These are phyloP conservation scores for Lepidocolaptes lacrymiger DNA, from an alignment of 2,797 vertebrate species.

Conservation along the genomic window DNA sequence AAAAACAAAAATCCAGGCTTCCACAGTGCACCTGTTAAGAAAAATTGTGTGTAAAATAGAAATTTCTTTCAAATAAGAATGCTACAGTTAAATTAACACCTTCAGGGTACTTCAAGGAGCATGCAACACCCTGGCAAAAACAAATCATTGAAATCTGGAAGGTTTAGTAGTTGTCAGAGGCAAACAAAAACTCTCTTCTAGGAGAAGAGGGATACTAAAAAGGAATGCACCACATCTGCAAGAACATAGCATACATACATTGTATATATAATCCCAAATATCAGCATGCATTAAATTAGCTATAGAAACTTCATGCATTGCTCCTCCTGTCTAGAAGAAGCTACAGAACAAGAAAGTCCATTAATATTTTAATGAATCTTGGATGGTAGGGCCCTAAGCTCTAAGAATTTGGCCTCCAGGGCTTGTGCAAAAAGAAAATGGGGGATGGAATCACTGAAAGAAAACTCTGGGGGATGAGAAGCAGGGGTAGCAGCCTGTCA, in stretches of 20 bases:
- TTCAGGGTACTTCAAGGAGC: not conserved
- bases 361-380: constrained; percentile 30
- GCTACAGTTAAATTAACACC: not conserved
- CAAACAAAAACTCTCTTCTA: not conserved
- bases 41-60: not conserved
- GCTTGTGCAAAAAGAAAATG: not conserved
- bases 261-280: not conserved
- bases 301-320: not conserved
- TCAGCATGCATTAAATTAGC: not conserved
- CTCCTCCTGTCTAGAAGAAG: constrained; percentile 31
- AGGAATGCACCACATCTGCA: not conserved
- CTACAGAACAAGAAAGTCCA: constrained; percentile 46
- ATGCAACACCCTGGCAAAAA: not conserved
- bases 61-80: not conserved
- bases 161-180: not conserved
- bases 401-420: not conserved
- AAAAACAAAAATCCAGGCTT: not conserved
- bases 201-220: not conserved
- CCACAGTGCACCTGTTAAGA: not conserved
- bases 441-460: not conserved
- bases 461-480: not conserved
- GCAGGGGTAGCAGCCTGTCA: not conserved
- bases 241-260: not conserved
- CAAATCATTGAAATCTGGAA: not conserved
- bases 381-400: not conserved